Evolutionary conservation across 2,797 vertebrate genomes (phyloP).

Genomic region (Sebastolobus alascanus): DNA sequence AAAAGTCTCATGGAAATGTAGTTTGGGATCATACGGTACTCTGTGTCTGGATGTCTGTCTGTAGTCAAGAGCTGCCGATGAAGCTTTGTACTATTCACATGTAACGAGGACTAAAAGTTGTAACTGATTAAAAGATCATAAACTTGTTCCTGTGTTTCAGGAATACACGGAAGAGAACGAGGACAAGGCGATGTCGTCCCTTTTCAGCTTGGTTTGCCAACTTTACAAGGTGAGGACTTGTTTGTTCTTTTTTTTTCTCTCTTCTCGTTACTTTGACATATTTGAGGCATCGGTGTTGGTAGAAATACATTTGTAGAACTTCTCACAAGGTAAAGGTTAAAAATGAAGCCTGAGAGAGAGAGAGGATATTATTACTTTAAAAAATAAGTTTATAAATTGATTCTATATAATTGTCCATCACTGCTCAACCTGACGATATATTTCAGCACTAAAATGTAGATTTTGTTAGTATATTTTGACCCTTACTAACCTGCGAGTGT

Average conservation of each 20-base stretch:
- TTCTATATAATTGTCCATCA: no score
- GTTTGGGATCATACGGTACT: not conserved
- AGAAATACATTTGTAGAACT: not conserved
- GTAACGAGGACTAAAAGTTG: not conserved
- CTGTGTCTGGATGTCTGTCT: not conserved
- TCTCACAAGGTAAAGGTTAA: not conserved
- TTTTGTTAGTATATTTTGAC: not conserved
- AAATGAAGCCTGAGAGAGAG: not conserved
- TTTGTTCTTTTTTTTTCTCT: not conserved
- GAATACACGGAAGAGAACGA: slow-evolving; percentile 77
- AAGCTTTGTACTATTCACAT: not conserved
- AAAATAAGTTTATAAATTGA: not conserved
- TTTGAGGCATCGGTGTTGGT: not conserved
- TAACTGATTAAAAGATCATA: not conserved
- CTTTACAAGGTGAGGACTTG: slow-evolving; percentile 86
- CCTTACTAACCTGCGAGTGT: not conserved
- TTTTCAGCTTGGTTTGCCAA: slow-evolving; percentile 87
- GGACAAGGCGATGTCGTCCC: slow-evolving; percentile 70
- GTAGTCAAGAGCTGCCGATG: not conserved
- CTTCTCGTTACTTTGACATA: not conserved
- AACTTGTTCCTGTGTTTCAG: slow-evolving; percentile 46
- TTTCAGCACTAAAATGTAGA: not conserved
- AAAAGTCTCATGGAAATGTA: not conserved
- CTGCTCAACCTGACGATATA: not conserved
- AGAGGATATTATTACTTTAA: not conserved